Evolutionary conservation across 1,140 invertebrate genomes (phyloP).

Genomic region (Lepidurus packardi): DNA sequence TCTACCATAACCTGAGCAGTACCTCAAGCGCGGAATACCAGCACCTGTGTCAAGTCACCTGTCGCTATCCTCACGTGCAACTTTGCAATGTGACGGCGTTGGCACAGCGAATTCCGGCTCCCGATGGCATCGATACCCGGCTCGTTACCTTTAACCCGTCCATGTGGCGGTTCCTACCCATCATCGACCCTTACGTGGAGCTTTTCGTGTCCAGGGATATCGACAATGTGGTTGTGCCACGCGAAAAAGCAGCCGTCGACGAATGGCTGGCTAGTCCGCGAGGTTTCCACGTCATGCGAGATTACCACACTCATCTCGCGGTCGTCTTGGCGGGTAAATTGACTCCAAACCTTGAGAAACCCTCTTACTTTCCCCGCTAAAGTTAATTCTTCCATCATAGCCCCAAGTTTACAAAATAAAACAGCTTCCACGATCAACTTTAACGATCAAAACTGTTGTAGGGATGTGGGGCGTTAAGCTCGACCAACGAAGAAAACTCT

Average conservation of each 20-base stretch:
- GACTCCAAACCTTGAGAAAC: neutral
- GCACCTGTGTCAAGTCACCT: constrained; percentile 26
- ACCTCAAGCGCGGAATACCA: neutral
- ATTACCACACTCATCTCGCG: constrained; percentile 36
- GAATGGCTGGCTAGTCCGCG: constrained; percentile 38
- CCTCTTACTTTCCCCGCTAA: neutral
- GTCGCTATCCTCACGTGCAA: constrained; percentile 27
- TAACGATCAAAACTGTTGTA: neutral
- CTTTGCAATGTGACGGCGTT: constrained; percentile 31
- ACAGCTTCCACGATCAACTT: rapidly evolving
- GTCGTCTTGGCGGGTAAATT: constrained; percentile 30
- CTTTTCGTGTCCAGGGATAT: constrained; percentile 37
- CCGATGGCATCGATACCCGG: neutral
- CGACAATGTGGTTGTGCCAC: constrained; percentile 34
- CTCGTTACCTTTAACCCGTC: constrained; percentile 24
- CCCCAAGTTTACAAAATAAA: neutral
- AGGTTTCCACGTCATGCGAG: constrained; percentile 39
- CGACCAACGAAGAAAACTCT: neutral
- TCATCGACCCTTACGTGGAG: constrained; percentile 38
- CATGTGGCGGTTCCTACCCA: constrained; percentile 38
- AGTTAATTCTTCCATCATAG: neutral
- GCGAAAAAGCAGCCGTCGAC: constrained; percentile 38
- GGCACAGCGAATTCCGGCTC: neutral
- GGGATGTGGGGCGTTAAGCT: constrained; percentile 33
- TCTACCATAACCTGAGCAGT: constrained; percentile 14